Percentiles rank a stretch among this genome's conserved stretches.
These are phyloP conservation scores for Eucera pruinosa DNA, from an alignment of 2,888 invertebrate species.

Conservation along the genomic window DNA sequence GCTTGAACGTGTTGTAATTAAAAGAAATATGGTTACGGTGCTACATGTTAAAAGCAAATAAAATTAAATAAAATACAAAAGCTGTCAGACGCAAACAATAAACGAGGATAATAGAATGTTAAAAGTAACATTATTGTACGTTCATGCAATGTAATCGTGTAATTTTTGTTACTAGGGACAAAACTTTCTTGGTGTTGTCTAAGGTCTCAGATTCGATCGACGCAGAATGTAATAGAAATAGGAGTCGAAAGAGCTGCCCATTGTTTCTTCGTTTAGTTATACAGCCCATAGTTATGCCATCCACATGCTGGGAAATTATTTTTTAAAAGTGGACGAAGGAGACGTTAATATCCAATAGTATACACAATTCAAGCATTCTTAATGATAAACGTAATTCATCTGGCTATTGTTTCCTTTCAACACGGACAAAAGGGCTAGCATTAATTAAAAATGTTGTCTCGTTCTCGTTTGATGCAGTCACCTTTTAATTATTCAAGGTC, in stretches of 20 bases:
- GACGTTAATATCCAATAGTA: no score
- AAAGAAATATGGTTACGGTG: background rate
- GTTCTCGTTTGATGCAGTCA: no score
- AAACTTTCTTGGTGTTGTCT: constrained; percentile 3
- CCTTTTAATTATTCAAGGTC: no score
- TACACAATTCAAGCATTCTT: background rate
- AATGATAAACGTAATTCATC: background rate
- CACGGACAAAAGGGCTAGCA: background rate
- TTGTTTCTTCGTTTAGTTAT: constrained; percentile 29
- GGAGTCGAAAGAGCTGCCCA: constrained; percentile 13
- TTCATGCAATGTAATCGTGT: background rate
- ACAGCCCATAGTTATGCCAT: no score
- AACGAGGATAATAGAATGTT: background rate
- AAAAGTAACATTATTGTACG: constrained; percentile 1
- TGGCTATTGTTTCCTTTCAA: background rate
- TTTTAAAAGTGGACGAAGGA: no score
- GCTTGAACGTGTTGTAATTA: background rate
- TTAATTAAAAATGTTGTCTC: constrained; percentile 9
- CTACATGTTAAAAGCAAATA: background rate
- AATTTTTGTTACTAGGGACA: constrained; percentile 7
- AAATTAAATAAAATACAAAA: background rate
- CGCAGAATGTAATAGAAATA: constrained; percentile 6
- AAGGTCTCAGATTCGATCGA: constrained; percentile 7
- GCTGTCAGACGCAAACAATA: background rate
- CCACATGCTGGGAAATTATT: no score